These are phyloP conservation scores for Nannobrachium achirus DNA, from an alignment of 2,113 vertebrate genomes.

Conservation along the genomic window DNA sequence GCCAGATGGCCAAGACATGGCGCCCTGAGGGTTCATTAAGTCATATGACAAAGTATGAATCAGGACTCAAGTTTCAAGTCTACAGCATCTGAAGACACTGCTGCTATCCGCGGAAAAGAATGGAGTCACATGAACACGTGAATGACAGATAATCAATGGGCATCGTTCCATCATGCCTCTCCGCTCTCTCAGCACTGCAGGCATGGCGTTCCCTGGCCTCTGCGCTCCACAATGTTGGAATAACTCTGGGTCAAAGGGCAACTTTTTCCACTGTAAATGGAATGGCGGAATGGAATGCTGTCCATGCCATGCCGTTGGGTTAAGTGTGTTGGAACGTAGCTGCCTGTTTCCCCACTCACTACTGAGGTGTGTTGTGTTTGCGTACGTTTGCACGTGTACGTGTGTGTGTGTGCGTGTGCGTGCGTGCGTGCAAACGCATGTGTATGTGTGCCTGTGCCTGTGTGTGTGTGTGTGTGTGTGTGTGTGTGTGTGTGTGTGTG, in stretches of 20 bases:
- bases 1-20: no score
- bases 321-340: constrained; percentile 62
- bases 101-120: constrained; percentile 5
- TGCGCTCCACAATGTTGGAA: constrained; percentile 58
- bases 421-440: constrained; percentile 23
- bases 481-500: background rate
- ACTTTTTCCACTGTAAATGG: constrained; percentile 71
- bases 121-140: constrained; percentile 14
- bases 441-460: background rate
- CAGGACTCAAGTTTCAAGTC: no score
- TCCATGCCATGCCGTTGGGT: constrained; percentile 57
- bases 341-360: background rate
- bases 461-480: background rate
- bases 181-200: constrained; percentile 26
- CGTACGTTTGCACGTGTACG: background rate
- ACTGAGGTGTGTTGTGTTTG: background rate
- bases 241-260: constrained; percentile 64
- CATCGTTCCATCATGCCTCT: constrained; percentile 39
- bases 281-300: constrained; percentile 68
- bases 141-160: constrained; percentile 35
- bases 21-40: no score
- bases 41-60: no score
- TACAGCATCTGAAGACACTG: no score
- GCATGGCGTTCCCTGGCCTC: constrained; percentile 59
- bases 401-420: constrained; percentile 16